Evolutionary conservation across 2,797 vertebrate genomes (phyloP).

Genomic region (Percopsis omiscomaycus): DNA sequence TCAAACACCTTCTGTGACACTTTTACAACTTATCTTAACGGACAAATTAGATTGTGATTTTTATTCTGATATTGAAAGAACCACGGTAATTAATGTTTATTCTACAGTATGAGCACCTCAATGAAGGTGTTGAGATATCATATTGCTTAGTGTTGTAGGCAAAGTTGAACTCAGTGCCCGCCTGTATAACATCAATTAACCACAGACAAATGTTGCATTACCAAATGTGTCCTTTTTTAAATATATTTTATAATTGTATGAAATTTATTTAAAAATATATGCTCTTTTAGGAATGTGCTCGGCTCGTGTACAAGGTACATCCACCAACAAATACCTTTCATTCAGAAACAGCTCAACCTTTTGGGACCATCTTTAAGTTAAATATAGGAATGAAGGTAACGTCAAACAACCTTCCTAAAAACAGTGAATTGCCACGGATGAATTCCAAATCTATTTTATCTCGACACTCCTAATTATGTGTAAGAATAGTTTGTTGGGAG

Average conservation of each 20-base stretch:
- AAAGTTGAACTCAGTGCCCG: too few relatives aligned
- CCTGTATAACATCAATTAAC: too few relatives aligned
- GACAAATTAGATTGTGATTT: constrained; percentile 4
- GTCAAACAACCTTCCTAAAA: constrained; percentile 31
- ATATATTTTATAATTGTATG: too few relatives aligned
- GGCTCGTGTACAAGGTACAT: background rate
- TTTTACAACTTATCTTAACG: constrained; percentile 26
- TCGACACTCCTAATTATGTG: constrained; percentile 44
- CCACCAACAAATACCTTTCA: background rate
- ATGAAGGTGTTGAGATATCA: constrained; percentile 7
- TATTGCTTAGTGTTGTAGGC: background rate
- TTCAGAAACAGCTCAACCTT: background rate
- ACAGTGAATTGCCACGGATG: constrained; percentile 18
- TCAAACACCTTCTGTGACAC: constrained; percentile 2
- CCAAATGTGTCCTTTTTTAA: background rate
- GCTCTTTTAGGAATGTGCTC: too few relatives aligned
- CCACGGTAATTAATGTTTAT: constrained; percentile 27
- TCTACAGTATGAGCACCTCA: background rate
- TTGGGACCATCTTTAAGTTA: background rate
- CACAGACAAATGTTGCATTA: too few relatives aligned
- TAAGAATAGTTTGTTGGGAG: constrained; percentile 41
- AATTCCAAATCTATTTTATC: constrained; percentile 10
- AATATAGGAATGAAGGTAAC: constrained; percentile 16
- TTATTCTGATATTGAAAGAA: constrained; percentile 14
- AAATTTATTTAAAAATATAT: too few relatives aligned